Evolutionary conservation across 2,113 vertebrate genomes (phyloP), one percentile per base, ranked within the genome.

Genomic region (Pyxicephalus adspersus): DNA sequence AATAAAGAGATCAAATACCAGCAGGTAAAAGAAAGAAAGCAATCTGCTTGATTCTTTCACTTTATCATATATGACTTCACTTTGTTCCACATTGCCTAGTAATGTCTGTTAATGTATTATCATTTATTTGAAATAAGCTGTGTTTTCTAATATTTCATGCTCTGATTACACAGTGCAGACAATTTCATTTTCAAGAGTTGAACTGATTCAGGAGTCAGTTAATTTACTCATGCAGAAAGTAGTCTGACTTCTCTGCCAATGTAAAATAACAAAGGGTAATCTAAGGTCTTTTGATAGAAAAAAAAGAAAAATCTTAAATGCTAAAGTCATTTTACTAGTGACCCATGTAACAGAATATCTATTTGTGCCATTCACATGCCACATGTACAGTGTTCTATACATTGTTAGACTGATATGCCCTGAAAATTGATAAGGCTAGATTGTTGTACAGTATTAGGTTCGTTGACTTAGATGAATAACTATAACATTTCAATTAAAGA

Each of bases 141-240:
- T 23, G 26, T 29, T 72, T 72, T 51, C 68, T 72, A 51, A 29
- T 55, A 55, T 72, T 72, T 72, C 51, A 72, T 72, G 51, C 51
- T 72, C 51, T 55, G 68, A 50, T 72, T 72, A 25, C 26, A 71
- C 3, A 28, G 51, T 31, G n/a, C 8, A 72, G 23, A 55, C 51
- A 55, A 55, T 72, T 50, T 55, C 20, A 72, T 72, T 52, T 72
- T 72, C 26, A 11, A 26, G 51, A 55, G 50, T 19, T 72, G 45
- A 70, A 70, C 20, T 8, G 66, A 70, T 70, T 45, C 11, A 38
- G 38, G 6, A 51, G n/a, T 25, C 22, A 25, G 11, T 11, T 61
- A 4, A 25, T 25, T 25, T 61, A 61, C 58, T 61, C 58, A 51
- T 31, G 45, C 34, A 51, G 65, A 70, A 51, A 52, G 63, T 26